Conservation (phyloP, 2,888 invertebrate genomes). For the Scrobipalpa costella region DNA sequence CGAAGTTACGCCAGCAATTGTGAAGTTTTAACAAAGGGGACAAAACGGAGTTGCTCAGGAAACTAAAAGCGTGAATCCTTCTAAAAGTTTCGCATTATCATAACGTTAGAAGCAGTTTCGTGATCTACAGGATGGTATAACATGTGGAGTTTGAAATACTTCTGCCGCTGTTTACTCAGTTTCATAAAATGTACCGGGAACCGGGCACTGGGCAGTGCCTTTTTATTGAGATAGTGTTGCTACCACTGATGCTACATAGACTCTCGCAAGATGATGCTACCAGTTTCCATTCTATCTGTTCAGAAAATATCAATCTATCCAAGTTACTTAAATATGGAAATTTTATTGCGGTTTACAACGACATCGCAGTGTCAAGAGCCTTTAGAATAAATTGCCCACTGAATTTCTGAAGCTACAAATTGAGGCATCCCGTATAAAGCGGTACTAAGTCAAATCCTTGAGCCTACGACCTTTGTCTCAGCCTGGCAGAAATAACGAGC, state of each 20-base stretch:
- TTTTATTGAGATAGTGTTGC: too few relatives aligned
- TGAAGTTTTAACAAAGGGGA: constrained; percentile 51
- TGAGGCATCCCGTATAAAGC: constrained; percentile 20
- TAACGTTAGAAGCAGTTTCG: constrained; percentile 45
- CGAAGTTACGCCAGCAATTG: constrained; percentile 42
- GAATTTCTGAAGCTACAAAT: constrained; percentile 15
- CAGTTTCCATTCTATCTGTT: too few relatives aligned
- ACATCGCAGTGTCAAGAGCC: constrained; percentile 1
- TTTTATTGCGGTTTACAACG: neutral
- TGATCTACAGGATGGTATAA: constrained; percentile 38
- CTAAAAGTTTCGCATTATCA: constrained; percentile 57
- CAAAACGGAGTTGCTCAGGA: constrained; percentile 27
- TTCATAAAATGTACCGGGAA: neutral
- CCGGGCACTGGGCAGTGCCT: too few relatives aligned
- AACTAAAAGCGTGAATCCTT: constrained; percentile 55
- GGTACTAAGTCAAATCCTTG: constrained; percentile 20
- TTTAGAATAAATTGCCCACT: constrained; percentile 10
- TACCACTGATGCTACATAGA: too few relatives aligned
- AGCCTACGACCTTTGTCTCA: constrained; percentile 18
- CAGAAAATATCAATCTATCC: neutral
- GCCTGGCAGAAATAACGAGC: constrained; percentile 18
- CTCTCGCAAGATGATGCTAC: too few relatives aligned
- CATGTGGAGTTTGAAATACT: neutral
- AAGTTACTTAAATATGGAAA: neutral
- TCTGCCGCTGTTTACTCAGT: neutral